phyloP scores from a whole-genome alignment of 2,113 vertebrate species.

The Origma solitaria region DNA sequence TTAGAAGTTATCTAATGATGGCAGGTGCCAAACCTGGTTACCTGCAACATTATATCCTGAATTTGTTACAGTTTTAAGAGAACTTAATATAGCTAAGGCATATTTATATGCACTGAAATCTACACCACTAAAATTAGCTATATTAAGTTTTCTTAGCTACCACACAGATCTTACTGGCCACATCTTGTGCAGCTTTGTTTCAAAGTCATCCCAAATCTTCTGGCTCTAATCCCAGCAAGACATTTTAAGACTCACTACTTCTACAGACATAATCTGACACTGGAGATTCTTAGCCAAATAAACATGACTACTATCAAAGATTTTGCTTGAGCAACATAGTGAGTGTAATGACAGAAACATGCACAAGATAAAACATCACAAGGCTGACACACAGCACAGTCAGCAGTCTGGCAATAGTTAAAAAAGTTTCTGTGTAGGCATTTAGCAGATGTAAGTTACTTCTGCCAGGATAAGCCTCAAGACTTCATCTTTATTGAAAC shows the following conservation, averaged over 20 bases:
- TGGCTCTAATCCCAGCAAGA: conserved; percentile 38
- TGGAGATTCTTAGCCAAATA: conserved; percentile 33
- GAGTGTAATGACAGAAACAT: conserved; percentile 38
- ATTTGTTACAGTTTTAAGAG: background rate
- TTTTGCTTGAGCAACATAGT: background rate
- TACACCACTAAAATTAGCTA: background rate
- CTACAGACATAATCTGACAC: conserved; percentile 16
- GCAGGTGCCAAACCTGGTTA: background rate
- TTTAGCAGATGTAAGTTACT: conserved; percentile 42
- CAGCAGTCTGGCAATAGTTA: conserved; percentile 44
- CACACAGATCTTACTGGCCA: background rate
- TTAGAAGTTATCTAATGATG: background rate
- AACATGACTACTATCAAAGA: conserved; percentile 24
- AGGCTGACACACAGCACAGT: conserved; percentile 13
- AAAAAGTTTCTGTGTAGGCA: conserved; percentile 32
- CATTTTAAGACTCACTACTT: background rate
- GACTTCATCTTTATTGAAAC: conserved; percentile 32
- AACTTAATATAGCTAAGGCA: background rate
- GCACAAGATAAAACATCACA: conserved; percentile 30
- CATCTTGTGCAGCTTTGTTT: background rate
- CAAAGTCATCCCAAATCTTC: background rate
- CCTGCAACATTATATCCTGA: background rate
- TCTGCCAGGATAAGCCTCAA: conserved; percentile 23
- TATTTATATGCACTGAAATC: background rate
- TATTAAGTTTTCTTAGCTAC: background rate